Percentiles rank a stretch among this genome's conserved stretches.
phyloP scores from a whole-genome alignment of 2,113 vertebrate species.

The Oncorhynchus mykiss region DNA sequence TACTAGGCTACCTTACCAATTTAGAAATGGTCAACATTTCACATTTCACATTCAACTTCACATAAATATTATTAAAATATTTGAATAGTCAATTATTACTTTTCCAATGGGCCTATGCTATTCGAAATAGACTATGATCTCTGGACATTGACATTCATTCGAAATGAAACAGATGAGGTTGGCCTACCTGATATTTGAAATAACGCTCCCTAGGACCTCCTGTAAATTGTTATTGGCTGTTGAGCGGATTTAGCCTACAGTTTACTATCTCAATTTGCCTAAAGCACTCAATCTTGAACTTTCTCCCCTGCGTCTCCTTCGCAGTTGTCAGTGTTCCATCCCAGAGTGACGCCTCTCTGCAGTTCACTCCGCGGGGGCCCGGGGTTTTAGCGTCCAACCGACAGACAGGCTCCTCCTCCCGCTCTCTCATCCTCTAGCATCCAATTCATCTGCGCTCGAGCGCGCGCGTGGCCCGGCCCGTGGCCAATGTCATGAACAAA shows the following conservation, averaged over 20 bases:
- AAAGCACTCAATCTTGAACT: no score
- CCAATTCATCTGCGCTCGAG: conserved; percentile 34
- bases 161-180: background rate
- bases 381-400: conserved; percentile 56
- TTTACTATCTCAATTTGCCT: no score
- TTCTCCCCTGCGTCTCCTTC: background rate
- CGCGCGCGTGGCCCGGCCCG: conserved; percentile 74
- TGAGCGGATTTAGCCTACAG: no score
- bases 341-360: conserved; percentile 35
- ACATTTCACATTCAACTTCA: no score
- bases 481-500: conserved; percentile 53
- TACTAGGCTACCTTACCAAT: no score
- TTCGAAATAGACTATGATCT: no score
- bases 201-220: background rate
- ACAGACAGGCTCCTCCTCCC: conserved; percentile 40
- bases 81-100: no score
- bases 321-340: conserved; percentile 9
- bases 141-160: background rate
- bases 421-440: conserved; percentile 21
- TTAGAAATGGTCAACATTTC: no score
- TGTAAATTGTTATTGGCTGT: background rate
- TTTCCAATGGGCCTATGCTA: no score
- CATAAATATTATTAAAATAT: no score
- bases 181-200: background rate
- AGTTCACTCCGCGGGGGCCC: conserved; percentile 49